Base-by-base conservation (phyloP, 2,113 vertebrate genomes). In the Caretta caretta region DNA sequence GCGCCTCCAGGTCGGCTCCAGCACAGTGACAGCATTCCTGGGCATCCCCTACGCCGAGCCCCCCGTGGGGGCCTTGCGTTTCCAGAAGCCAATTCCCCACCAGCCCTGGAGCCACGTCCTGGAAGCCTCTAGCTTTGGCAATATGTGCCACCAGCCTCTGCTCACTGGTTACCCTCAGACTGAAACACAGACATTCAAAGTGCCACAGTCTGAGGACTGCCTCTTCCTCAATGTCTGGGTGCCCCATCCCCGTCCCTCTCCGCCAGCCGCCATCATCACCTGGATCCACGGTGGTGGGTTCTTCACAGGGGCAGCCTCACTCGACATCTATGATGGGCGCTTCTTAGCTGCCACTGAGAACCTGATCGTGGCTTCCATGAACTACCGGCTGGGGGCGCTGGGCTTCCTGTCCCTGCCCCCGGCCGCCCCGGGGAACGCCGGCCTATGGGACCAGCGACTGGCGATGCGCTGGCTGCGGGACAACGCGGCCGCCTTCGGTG, bases 401-500 rank as follows among this genome's bases (percentile, higher is more conserved):
- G 98, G 98, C 38, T 98, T 98, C 87, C 95, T 99, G 57, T 95
- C 98, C 51, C 90, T 98, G 87, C 98, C 97, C 75, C 84, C 93
- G 8, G 90, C 96, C 29, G 84, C 98, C 54, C 92, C 72, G 10
- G 98, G 98, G 4, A 98, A 99, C 29, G 95, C 96, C 4, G 98
- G 98, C 16, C 87, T 99, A 46, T 96, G 98, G 84, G 98, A 98
- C 83, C 98, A 99, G 91, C 57, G 97, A 38, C 94, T 98, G 85
- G 98, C 98, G 25, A 95, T 99, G 49, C 90, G 95, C 5, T 99
- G 98, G 98, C 96, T 98, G 14, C 80, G 95, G 24, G 94, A 98
- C 17, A 99, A 99, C 79, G 98, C 98, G 35, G 98, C 87, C n/a
- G 94, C 91, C 62, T 99, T 99, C 95, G 98, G 98, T 35, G 98